phyloP scores from a whole-genome alignment of 1,140 invertebrate genomes.

The Euwallacea fornicatus region DNA sequence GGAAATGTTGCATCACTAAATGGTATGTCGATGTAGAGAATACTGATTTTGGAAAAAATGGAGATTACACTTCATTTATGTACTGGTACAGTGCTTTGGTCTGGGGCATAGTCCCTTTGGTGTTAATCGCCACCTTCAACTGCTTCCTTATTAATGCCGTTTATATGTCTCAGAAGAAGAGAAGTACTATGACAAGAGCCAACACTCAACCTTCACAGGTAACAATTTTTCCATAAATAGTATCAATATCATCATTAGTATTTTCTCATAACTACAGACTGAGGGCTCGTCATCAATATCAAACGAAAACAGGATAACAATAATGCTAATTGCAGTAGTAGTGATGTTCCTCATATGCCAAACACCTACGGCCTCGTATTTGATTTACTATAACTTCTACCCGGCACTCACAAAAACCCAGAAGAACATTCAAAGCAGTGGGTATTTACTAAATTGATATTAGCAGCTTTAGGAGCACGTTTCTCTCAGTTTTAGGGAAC shows the following conservation, averaged over 20 bases:
- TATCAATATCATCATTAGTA: not conserved
- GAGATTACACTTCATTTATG: slow-evolving; percentile 64
- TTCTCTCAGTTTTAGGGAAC: slow-evolving; percentile 62
- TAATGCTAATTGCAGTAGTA: slow-evolving; percentile 75
- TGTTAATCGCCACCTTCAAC: slow-evolving; percentile 72
- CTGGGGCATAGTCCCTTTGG: slow-evolving; percentile 69
- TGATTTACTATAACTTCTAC: slow-evolving; percentile 56
- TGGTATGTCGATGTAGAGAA: slow-evolving; percentile 43
- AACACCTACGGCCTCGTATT: slow-evolving; percentile 63
- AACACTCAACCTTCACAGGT: slow-evolving; percentile 53
- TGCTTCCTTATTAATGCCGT: slow-evolving; percentile 70
- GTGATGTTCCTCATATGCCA: slow-evolving; percentile 75
- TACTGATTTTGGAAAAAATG: slow-evolving; percentile 56
- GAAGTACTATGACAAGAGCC: slow-evolving; percentile 59
- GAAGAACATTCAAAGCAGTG: slow-evolving; percentile 37
- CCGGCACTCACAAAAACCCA: slow-evolving; percentile 19
- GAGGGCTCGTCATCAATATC: slow-evolving; percentile 42
- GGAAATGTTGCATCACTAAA: slow-evolving; percentile 42
- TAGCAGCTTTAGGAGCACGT: not conserved
- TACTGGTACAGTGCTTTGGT: slow-evolving; percentile 67
- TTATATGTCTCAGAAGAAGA: slow-evolving; percentile 58
- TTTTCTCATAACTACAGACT: not conserved
- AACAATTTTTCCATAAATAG: slow-evolving; percentile 22
- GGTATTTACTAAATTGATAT: slow-evolving; percentile 2
- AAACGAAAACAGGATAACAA: slow-evolving; percentile 73